Base-by-base conservation (phyloP, 2,797 vertebrate genomes). In the Parauchenoglanis ngamensis region DNA sequence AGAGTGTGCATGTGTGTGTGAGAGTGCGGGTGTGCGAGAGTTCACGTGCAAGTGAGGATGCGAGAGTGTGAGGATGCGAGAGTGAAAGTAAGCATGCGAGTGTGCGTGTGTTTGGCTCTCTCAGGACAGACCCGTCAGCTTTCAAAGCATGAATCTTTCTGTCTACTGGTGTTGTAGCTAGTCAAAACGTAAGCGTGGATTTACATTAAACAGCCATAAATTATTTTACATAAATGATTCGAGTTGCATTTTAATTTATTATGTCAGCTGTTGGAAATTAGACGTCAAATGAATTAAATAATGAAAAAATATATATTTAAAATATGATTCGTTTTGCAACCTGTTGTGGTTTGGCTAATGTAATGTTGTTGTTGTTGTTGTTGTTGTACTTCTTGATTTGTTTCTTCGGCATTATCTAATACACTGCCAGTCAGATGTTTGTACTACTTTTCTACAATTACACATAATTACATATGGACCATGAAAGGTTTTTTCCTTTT, bases 121-220 rank as follows among this genome's bases (percentile, higher is more conserved):
- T 89, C 88, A 89, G 86, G 88, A 90, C 68, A 57, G 84, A 81
- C 70, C 17, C 59, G 7, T 25, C 72, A 87, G 57, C 46, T 40
- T 73, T 83, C 57, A 85, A 79, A 59, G 46, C 52, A 85, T 56
- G 75, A 65, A 56, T 73, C 12, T 75, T 79, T 87, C 82, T 79
- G 54, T 86, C 54, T 82, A 82, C 76, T 85, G 35, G 57, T 87
- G 54, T 80, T 63, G 44, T 35, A 76, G 59, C 7, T 35, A 12
- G 2, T 79, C 1, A 59, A 65, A 81, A 65, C 1, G 31, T 31
- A 23, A 59, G 23, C 40, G 13, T 61, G 5, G 82, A 73, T 86
- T 67, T 40, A 49, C 68, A 49, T 49, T 67, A 46, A 23, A 61
- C 83, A 89, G 87, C 87, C 84, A 81, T 91, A 83, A 91, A 54